phyloP scores from a whole-genome alignment of 2,113 vertebrate species.

The Puffinus mauretanicus region DNA sequence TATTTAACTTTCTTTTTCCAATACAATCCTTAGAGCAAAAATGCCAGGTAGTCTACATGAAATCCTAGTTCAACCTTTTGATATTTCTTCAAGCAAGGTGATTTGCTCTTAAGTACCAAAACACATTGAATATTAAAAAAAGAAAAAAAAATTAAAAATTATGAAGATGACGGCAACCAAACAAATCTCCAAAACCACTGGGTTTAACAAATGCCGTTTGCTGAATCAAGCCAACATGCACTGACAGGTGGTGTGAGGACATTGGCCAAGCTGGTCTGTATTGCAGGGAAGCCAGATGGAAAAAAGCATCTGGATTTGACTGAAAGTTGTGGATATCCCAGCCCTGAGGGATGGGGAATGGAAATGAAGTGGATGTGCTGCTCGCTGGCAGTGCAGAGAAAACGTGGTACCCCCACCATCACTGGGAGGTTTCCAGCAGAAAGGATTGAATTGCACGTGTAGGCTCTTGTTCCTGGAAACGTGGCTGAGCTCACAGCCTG shows the following conservation, averaged over 20 bases:
- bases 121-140: background rate
- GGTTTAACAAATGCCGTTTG: background rate
- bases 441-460: rapidly evolving
- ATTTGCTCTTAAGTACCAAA: background rate
- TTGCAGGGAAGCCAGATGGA: background rate
- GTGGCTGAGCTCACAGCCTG: background rate
- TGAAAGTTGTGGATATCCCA: background rate
- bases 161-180: background rate
- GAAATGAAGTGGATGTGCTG: background rate
- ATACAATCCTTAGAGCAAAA: background rate
- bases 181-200: background rate
- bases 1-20: background rate
- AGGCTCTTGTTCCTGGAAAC: rapidly evolving
- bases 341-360: background rate
- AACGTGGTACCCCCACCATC: rapidly evolving
- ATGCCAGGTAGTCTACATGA: background rate
- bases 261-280: background rate
- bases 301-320: background rate
- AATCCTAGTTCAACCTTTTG: background rate
- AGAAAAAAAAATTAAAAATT: background rate
- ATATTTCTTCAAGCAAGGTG: background rate
- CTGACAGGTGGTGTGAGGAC: background rate
- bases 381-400: background rate
- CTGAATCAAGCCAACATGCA: background rate
- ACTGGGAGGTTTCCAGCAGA: background rate